Conservation (phyloP, 2,797 vertebrate genomes). For the Dryobates pubescens region DNA sequence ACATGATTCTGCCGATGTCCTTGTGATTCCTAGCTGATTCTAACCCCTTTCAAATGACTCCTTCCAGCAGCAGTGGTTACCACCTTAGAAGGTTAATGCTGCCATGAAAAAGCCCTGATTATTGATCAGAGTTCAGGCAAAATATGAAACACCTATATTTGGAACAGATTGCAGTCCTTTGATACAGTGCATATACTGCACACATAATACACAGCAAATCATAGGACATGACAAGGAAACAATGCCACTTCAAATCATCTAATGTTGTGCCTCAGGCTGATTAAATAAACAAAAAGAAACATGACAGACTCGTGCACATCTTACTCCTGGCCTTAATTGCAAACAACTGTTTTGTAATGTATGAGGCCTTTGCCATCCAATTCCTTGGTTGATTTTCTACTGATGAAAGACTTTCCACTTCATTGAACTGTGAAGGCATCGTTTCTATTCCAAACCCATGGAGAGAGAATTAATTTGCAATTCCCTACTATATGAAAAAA, state of each 20-base stretch:
- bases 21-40: not conserved
- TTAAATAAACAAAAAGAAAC: slow-evolving; percentile 58
- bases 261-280: slow-evolving; percentile 47
- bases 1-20: not conserved
- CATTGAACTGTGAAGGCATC: slow-evolving; percentile 61
- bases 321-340: slow-evolving; percentile 57
- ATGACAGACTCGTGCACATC: slow-evolving; percentile 29
- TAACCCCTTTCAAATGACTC: not conserved
- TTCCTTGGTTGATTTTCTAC: slow-evolving; percentile 57
- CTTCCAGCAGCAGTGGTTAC: not conserved
- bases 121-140: not conserved
- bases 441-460: slow-evolving; percentile 7
- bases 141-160: not conserved
- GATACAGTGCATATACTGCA: not conserved
- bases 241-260: slow-evolving; percentile 17
- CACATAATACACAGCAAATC: not conserved
- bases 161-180: not conserved
- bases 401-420: slow-evolving; percentile 66
- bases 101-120: not conserved
- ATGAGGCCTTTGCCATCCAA: slow-evolving; percentile 43
- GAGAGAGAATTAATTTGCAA: slow-evolving; percentile 52
- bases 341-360: slow-evolving; percentile 61
- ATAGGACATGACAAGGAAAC: slow-evolving; percentile 11
- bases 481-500: slow-evolving; percentile 33
- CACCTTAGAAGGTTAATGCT: not conserved